phyloP scores from a whole-genome alignment of 2,888 invertebrate species.

The Drosophila rubida region DNA sequence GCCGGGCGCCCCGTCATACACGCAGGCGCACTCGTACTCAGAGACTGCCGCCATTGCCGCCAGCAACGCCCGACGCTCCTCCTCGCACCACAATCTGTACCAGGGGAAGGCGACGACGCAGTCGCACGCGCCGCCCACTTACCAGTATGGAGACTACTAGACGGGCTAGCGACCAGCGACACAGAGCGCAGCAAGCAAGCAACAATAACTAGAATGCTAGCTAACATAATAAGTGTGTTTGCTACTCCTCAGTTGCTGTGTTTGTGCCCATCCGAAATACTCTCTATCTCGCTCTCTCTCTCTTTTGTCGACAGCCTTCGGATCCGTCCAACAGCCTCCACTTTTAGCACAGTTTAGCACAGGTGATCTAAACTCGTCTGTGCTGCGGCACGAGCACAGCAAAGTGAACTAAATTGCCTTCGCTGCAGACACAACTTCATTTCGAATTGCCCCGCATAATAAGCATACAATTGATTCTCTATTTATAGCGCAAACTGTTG shows the following conservation, averaged over 20 bases:
- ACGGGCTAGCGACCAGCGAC: conserved; percentile 11
- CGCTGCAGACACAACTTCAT: conserved; percentile 13
- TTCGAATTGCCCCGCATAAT: too few relatives aligned
- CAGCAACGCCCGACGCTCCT: conserved; percentile 84
- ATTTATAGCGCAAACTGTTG: conserved; percentile 1
- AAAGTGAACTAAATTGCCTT: conserved; percentile 22
- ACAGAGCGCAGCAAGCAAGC: conserved; percentile 9
- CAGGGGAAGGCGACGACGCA: conserved; percentile 59
- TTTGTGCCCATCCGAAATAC: too few relatives aligned
- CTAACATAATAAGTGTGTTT: conserved; percentile 45
- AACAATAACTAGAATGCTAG: conserved; percentile 12
- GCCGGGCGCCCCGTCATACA: conserved; percentile 51
- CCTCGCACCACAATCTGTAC: conserved; percentile 88
- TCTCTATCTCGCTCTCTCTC: too few relatives aligned
- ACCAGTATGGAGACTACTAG: conserved; percentile 86
- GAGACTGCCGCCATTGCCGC: conserved; percentile 56
- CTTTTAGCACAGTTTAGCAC: not conserved
- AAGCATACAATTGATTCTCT: too few relatives aligned
- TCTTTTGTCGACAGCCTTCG: conserved; percentile 7
- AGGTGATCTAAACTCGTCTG: conserved; percentile 17
- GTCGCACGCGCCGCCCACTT: conserved; percentile 69
- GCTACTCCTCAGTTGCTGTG: conserved; percentile 6
- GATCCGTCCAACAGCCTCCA: conserved; percentile 36
- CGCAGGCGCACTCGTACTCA: conserved; percentile 48
- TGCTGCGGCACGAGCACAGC: conserved; percentile 18